Conservation (phyloP, 2,888 invertebrate species). For the Epistrophe grossulariae region DNA sequence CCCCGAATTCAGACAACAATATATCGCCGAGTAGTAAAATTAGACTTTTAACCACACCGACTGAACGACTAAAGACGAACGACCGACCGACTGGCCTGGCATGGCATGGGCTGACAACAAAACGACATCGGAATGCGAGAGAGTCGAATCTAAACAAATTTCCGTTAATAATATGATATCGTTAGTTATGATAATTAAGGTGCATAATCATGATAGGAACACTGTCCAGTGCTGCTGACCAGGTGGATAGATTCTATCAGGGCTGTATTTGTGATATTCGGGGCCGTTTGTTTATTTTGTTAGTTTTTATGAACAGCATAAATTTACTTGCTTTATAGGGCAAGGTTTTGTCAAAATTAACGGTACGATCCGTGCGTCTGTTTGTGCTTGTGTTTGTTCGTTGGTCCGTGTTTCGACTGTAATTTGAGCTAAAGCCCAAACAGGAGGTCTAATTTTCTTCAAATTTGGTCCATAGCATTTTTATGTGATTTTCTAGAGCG, state of each 20-base stretch:
- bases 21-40: slow-evolving; percentile 46
- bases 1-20: slow-evolving; percentile 53
- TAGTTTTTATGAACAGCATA: too few relatives aligned
- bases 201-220: slow-evolving; percentile 72
- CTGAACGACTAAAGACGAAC: slow-evolving; percentile 1
- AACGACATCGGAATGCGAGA: slow-evolving; percentile 57
- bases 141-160: slow-evolving; percentile 65
- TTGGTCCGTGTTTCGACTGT: too few relatives aligned
- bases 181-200: slow-evolving; percentile 76
- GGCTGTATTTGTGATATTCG: background rate
- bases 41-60: slow-evolving; percentile 29
- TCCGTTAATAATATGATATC: slow-evolving; percentile 76
- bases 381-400: too few relatives aligned
- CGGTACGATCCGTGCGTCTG: too few relatives aligned
- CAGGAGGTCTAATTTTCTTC: too few relatives aligned
- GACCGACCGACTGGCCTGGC: background rate
- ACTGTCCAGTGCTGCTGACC: slow-evolving; percentile 71
- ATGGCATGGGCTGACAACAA: background rate
- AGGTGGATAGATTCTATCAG: slow-evolving; percentile 48
- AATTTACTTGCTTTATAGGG: too few relatives aligned
- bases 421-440: too few relatives aligned
- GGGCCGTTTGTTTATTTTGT: background rate
- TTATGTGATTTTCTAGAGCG: too few relatives aligned
- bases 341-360: too few relatives aligned
- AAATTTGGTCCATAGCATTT: too few relatives aligned